Conservation (phyloP, 2,797 vertebrate genomes). For the Diceros bicornis region DNA sequence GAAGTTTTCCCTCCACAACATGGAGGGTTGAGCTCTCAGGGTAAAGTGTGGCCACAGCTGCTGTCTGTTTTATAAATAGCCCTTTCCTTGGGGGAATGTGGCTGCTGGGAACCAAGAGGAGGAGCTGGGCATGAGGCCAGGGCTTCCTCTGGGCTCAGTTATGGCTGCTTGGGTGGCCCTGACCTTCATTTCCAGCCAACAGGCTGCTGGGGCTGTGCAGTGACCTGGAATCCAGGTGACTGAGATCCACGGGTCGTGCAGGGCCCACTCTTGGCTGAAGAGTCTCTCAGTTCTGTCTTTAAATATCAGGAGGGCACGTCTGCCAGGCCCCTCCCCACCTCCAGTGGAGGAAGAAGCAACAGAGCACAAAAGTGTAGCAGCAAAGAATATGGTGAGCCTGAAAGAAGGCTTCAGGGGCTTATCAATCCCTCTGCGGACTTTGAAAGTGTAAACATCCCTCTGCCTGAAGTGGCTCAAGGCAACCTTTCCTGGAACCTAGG, state of each 20-base stretch:
- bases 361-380: neutral
- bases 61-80: constrained; percentile 30
- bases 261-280: neutral
- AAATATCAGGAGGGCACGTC: neutral
- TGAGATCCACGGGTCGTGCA: accelerated
- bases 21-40: neutral
- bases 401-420: neutral
- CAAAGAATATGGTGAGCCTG: neutral
- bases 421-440: neutral
- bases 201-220: neutral
- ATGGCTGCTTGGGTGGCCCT: neutral
- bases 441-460: neutral
- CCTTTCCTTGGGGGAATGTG: neutral
- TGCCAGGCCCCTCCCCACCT: neutral
- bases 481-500: neutral
- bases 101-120: neutral
- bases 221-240: neutral
- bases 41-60: neutral
- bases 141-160: neutral
- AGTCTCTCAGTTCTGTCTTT: neutral
- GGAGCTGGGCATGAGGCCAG: neutral
- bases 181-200: neutral
- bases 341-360: accelerated
- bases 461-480: neutral
- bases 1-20: constrained; percentile 4